phyloP scores from a whole-genome alignment of 2,797 vertebrate species.

The Paratrypauchen microcephalus region DNA sequence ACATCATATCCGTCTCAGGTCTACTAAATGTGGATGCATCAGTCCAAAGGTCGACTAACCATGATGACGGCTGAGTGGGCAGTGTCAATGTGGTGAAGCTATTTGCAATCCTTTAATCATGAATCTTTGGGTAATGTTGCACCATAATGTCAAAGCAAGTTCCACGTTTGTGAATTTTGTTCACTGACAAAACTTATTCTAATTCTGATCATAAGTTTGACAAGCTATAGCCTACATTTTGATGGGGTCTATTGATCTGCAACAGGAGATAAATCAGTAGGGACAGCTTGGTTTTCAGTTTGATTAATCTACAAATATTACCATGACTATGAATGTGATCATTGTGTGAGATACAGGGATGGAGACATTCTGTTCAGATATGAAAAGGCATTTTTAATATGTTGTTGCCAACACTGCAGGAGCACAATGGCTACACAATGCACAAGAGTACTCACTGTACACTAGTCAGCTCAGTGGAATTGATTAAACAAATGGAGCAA shows the following conservation, averaged over 20 bases:
- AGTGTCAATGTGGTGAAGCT: conserved; percentile 1
- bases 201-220: neutral
- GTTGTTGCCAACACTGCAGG: neutral
- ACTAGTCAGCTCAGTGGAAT: conserved; percentile 24
- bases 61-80: conserved; percentile 21
- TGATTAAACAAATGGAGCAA: conserved; percentile 48
- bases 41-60: conserved; percentile 54
- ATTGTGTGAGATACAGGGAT: neutral
- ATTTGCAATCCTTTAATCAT: neutral
- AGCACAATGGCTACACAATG: neutral
- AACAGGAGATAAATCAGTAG: neutral
- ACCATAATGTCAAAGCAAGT: no score
- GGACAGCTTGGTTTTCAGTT: neutral
- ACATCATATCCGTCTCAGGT: conserved; percentile 17
- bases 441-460: neutral
- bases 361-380: neutral
- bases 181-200: no score
- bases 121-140: neutral
- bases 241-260: neutral
- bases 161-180: no score
- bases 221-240: conserved; percentile 1
- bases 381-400: neutral
- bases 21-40: conserved; percentile 38
- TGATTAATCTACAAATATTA: neutral
- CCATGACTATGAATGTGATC: neutral